phyloP scores from a whole-genome alignment of 1,140 invertebrate species.

The Zaprionus inermis region DNA sequence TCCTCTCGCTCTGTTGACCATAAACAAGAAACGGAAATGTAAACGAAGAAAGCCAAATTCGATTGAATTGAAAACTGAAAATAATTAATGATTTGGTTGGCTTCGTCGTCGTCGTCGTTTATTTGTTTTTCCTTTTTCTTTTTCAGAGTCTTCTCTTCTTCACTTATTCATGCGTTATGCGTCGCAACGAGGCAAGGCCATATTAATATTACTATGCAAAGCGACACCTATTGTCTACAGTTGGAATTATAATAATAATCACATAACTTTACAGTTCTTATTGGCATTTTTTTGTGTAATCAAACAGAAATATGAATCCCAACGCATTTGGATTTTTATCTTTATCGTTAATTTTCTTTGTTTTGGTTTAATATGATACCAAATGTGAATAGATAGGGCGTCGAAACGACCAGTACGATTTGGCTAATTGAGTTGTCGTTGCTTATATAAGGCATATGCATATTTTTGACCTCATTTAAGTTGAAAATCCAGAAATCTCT shows the following conservation, averaged over 20 bases:
- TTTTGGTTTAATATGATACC: slow-evolving; percentile 12
- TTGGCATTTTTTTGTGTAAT: no score
- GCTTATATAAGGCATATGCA: neutral
- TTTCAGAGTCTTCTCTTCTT: neutral
- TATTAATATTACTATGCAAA: slow-evolving; percentile 38
- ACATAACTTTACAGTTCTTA: slow-evolving; percentile 20
- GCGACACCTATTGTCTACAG: slow-evolving; percentile 25
- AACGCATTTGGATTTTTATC: neutral
- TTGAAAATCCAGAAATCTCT: neutral
- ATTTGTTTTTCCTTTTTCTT: neutral
- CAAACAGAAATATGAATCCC: slow-evolving; percentile 9
- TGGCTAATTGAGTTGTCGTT: neutral
- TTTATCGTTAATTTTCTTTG: slow-evolving; percentile 3
- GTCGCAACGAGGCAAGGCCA: neutral
- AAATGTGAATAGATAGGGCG: neutral
- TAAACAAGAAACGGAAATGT: slow-evolving; percentile 47
- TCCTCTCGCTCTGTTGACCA: slow-evolving; percentile 13
- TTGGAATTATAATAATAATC: slow-evolving; percentile 36
- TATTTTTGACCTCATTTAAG: neutral
- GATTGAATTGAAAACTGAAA: slow-evolving; percentile 21
- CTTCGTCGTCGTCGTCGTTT: neutral
- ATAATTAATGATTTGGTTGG: slow-evolving; percentile 29
- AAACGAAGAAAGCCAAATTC: slow-evolving; percentile 24
- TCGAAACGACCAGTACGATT: neutral
- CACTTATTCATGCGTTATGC: neutral